Evolutionary conservation across 2,797 vertebrate species (phyloP), one percentile per base, ranked within the genome.

Genomic region (Monodelphis domestica): DNA sequence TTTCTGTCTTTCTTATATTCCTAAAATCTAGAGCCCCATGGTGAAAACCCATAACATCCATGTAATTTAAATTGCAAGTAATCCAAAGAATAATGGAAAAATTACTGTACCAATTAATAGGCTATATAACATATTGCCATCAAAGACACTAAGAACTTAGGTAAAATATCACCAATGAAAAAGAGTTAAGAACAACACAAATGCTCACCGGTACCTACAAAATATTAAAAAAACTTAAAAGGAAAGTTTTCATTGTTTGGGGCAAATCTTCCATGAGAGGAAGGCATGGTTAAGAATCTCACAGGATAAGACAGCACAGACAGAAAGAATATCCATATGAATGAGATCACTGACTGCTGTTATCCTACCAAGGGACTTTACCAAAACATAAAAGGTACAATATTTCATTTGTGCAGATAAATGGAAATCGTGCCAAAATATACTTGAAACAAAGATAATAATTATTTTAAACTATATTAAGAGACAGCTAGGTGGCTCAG

Each of bases 401-500:
- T 78, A 45, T 26, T 78, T 88, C n/a, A 38, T 17, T 29, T 94
- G 52, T 57, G 50, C 52, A 96, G 10, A 90, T 87, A 59, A 94
- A 94, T 29, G 50, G 90, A 96, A 94, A 96, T 63, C 2, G 38
- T 89, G 92, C 63, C 70, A 90, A 94, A n/a, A 45, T 95, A 92
- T 0, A 89, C 0, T 3, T 63, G 5, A 89, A 89, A 92, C 1
- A 90, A 33, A 57, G 88, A 95, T 59, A 89, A 11, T 63, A 38
- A 91, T 92, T 89, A 93, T 89, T 91, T 93, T 95, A 70, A 91
- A 90, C 92, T 59, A 91, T 14, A 52, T 88, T 88, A 91, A 96
- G 91, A 90, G 50, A 59, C n/a, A n/a, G n/a, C n/a, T n/a, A n/a
- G n/a, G n/a, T n/a, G n/a, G n/a, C n/a, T n/a, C n/a, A n/a, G n/a